Evolutionary conservation across 2,888 invertebrate genomes (phyloP), one percentile per base, ranked within the genome.

Genomic region (Synergus itoensis): DNA sequence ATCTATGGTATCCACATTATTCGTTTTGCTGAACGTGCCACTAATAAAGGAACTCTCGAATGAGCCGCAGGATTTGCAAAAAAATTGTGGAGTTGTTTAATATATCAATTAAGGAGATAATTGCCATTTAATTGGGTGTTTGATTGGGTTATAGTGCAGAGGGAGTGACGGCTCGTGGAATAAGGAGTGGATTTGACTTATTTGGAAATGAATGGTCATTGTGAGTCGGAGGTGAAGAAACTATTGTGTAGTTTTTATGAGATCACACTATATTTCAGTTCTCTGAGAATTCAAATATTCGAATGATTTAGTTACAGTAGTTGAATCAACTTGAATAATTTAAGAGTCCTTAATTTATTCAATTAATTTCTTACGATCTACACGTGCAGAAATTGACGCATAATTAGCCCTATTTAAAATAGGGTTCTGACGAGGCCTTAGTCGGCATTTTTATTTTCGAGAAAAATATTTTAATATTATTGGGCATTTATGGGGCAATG

Each of bases 81-180:
- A 69, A 73, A 53, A 73, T 40, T 73, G n/a, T 36, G 36, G 73
- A 28, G 16, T 48, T 53, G 73, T 73, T 73, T 53, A 73, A 73
- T 73, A 73, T 53, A 48, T 73, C 73, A 73, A 53, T 73, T 73
- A 73, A 36, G 36, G 45, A 28, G 36, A 12, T 73, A 53, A 53
- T 36, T 16, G 53, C 48, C 73, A 8, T 53, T 73, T 73, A 73
- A 73, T 73, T 73, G 73, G 53, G 48, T 73, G 73, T 73, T 48
- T 48, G 45, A 73, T 53, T 73, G 73, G 73, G 53, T 73, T 73
- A 53, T 53, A 53, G 53, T 48, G 73, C 16, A 73, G 28, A 28
- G 53, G 45, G 28, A 73, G 48, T 53, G 16, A 73, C 36, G 48
- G 36, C 28, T 53, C n/a, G 53, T 53, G 48, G 48, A 73, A 28